Evolutionary conservation across 2,113 vertebrate species (phyloP), one percentile per base, ranked within the genome.

Genomic region (Sula dactylatra): DNA sequence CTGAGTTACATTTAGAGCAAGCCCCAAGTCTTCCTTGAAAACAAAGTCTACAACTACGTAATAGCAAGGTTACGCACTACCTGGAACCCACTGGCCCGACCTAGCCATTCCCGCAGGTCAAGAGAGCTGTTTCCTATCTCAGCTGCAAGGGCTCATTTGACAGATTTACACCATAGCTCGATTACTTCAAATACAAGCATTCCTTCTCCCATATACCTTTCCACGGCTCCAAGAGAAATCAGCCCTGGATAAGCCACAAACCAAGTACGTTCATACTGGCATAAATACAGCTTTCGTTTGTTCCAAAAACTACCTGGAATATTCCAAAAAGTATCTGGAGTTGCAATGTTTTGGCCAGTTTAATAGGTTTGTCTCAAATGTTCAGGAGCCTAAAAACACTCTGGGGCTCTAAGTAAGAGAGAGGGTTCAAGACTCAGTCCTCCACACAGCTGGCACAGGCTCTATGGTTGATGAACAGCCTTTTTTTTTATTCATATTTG

Each of bases 341-440:
- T 50, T 59, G 81, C 22, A 78, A 78, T 13, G 49, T 58, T 94
- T 89, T 78, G 65, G 47, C 86, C 61, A 91, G 47, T 58, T 81
- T 90, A 79, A 82, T 64, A 49, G 52, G 8, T 84, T 94, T 86
- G 47, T 87, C 74, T 92, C 45, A 86, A 72, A 82, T 15, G 27
- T 94, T 93, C 62, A 93, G 90, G 8, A 88, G 85, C 70, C 80
- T 72, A 94, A 88, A 88, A 93, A 73, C 17, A 29, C 78, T n/a
- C n/a, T n/a, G n/a, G n/a, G n/a, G n/a, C n/a, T n/a, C n/a, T n/a
- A n/a, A 95, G 27, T 10, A 72, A 81, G 38, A 38, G 20, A 31
- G 5, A 36, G 7, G 5, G 19, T 26, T 84, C 44, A 59, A 86
- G 77, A 15, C 25, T 18, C 50, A 34, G 34, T 26, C 77, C 77